Percentiles rank a stretch among this genome's conserved stretches.
These are phyloP conservation scores for Hemaris fuciformis DNA, from an alignment of 2,888 invertebrate genomes.

Conservation along the genomic window DNA sequence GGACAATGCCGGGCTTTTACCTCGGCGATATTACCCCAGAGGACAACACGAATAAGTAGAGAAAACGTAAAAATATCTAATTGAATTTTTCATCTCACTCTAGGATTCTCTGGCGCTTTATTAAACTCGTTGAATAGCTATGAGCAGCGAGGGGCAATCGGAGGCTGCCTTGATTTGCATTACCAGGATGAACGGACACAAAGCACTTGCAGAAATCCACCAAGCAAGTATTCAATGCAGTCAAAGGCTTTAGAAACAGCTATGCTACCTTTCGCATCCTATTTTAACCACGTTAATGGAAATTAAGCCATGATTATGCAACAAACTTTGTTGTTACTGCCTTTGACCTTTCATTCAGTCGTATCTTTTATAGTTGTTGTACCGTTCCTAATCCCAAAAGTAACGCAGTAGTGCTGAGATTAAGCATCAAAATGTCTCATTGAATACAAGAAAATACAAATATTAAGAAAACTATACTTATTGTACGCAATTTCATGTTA, in stretches of 20 bases:
- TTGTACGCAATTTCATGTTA: too few species aligned
- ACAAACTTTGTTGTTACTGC: constrained; percentile 17
- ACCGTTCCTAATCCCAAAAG: too few species aligned
- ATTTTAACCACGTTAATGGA: constrained; percentile 4
- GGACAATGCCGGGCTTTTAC: constrained; percentile 41
- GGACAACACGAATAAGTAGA: constrained; percentile 47
- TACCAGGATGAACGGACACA: constrained; percentile 44
- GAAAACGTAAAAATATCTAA: constrained; percentile 58
- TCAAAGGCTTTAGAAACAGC: constrained; percentile 37
- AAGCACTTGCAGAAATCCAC: constrained; percentile 45
- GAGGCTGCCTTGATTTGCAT: constrained; percentile 59
- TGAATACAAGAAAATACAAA: too few species aligned
- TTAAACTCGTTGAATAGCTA: constrained; percentile 57
- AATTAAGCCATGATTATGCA: background rate
- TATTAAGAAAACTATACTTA: too few species aligned
- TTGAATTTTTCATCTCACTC: constrained; percentile 67
- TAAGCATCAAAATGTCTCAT: too few species aligned
- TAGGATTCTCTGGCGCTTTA: constrained; percentile 53
- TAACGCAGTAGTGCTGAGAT: too few species aligned
- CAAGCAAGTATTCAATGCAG: constrained; percentile 43
- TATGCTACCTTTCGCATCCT: constrained; percentile 19
- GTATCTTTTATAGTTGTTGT: too few species aligned
- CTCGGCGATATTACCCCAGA: constrained; percentile 46
- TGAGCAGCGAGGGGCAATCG: constrained; percentile 55
- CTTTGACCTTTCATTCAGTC: too few species aligned